phyloP scores from a whole-genome alignment of 2,797 vertebrate genomes.

The Hafferia zeledoni region DNA sequence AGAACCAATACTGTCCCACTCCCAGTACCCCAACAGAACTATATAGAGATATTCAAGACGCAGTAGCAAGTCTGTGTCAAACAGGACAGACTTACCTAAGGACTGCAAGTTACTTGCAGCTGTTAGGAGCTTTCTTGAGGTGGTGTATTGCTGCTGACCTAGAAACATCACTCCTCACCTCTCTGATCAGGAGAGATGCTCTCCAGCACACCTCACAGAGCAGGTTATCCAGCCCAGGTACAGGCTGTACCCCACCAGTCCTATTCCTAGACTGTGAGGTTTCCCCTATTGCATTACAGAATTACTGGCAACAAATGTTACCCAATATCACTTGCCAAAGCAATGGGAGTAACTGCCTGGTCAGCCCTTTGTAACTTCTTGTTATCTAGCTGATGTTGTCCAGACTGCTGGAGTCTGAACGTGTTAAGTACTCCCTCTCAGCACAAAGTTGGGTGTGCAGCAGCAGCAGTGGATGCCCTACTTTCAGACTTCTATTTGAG shows the following conservation, averaged over 20 bases:
- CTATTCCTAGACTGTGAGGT: neutral
- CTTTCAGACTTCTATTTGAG: neutral
- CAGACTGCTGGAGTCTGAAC: neutral
- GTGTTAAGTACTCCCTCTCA: rapidly evolving
- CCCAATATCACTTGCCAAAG: rapidly evolving
- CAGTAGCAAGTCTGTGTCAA: neutral
- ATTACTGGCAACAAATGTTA: neutral
- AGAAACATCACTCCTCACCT: neutral
- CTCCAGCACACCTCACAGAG: neutral
- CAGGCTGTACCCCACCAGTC: neutral
- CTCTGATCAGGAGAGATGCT: neutral
- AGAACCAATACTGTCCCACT: neutral
- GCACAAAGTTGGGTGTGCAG: neutral
- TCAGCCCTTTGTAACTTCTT: neutral
- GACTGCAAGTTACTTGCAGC: rapidly evolving
- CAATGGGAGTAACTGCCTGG: rapidly evolving
- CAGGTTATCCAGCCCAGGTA: neutral
- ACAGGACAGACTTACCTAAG: neutral
- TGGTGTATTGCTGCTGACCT: neutral
- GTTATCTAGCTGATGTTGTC: neutral
- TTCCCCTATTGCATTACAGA: neutral
- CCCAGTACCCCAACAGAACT: neutral
- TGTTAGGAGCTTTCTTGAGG: neutral
- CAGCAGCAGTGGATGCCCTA: rapidly evolving
- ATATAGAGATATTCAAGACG: neutral